Conservation (phyloP, 2,888 invertebrate genomes). For the Priapulus caudatus region DNA sequence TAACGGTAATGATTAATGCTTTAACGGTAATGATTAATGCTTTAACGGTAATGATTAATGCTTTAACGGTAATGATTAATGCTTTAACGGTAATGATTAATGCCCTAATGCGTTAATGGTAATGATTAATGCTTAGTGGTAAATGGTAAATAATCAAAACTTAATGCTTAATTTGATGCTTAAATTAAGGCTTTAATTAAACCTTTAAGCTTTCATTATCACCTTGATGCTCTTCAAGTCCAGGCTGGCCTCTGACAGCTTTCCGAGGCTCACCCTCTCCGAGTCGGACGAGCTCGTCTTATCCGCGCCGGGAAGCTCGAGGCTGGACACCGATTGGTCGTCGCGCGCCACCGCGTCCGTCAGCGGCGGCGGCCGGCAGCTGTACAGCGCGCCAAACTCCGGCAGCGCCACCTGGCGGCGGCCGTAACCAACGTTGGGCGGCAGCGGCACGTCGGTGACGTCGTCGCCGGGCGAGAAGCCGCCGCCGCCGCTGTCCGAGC, state of each 20-base stretch:
- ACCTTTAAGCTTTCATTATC: no score
- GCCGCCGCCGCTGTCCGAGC: not conserved
- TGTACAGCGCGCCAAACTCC: not conserved
- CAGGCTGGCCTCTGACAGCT: not conserved
- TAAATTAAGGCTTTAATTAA: no score
- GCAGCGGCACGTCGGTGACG: not conserved
- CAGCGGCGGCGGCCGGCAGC: not conserved
- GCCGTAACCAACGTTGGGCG: no score
- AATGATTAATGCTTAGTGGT: no score
- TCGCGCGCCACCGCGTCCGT: not conserved
- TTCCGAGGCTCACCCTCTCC: not conserved
- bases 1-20: no score
- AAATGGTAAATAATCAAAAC: no score
- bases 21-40: no score
- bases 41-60: no score
- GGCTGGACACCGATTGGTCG: slow-evolving; percentile 1
- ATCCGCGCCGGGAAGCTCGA: not conserved
- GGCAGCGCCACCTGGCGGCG: not conserved
- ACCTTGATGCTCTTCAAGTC: slow-evolving; percentile 1
- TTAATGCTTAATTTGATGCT: no score
- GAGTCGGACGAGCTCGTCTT: slow-evolving; percentile 1
- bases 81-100: no score
- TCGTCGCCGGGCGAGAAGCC: not conserved
- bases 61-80: no score
- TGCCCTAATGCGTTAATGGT: no score